Conservation (phyloP, 2,113 vertebrate species). For the Catharus bicknelli region DNA sequence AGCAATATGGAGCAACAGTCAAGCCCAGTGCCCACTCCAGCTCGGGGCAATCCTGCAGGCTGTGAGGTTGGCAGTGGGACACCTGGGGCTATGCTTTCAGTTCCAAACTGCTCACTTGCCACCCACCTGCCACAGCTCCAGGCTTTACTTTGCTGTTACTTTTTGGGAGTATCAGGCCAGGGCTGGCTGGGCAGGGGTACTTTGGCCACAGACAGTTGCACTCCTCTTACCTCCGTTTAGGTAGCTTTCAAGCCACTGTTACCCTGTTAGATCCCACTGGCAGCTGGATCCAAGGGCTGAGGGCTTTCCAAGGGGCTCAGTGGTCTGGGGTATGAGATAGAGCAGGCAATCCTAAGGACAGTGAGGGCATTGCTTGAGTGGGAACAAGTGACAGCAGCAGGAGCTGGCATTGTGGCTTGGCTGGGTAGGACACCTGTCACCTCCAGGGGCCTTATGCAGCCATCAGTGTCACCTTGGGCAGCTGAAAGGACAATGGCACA, state of each 20-base stretch:
- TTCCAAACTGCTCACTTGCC: background rate
- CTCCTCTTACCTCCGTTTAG: background rate
- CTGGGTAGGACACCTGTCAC: background rate
- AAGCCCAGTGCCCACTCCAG: accelerated
- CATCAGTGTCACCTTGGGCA: background rate
- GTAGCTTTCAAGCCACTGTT: accelerated
- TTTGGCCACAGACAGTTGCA: background rate
- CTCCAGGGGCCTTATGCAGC: background rate
- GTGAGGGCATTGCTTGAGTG: accelerated
- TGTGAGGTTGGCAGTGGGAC: background rate
- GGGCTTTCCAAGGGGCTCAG: background rate
- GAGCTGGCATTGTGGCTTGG: background rate
- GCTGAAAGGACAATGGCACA: background rate
- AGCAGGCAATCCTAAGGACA: background rate
- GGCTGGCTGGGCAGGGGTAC: background rate
- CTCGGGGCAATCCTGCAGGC: accelerated
- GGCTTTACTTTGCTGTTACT: background rate
- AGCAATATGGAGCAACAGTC: background rate
- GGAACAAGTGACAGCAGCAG: background rate
- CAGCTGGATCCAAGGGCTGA: background rate
- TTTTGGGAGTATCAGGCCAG: background rate
- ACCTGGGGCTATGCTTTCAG: background rate
- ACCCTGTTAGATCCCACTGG: background rate
- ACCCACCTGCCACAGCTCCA: background rate
- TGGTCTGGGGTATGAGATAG: accelerated